Conservation (phyloP, 2,113 vertebrate genomes). For the Clinocottus analis region DNA sequence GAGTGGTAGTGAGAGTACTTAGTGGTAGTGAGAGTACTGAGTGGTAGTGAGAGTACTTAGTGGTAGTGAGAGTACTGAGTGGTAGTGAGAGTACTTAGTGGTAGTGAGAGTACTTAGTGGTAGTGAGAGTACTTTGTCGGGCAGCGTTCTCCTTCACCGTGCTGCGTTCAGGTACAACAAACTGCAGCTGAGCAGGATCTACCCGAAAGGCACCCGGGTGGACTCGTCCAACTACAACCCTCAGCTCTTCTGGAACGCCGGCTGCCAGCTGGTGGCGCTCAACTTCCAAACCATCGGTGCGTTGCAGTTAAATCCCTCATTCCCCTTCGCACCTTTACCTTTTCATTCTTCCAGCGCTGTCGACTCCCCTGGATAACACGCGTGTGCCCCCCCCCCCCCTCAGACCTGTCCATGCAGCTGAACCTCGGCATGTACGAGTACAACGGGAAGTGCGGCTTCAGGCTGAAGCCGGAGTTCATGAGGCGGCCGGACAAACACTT, state of each 20-base stretch:
- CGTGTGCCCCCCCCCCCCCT: conserved; percentile 3
- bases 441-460: conserved; percentile 96
- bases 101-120: neutral
- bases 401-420: conserved; percentile 98
- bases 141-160: conserved; percentile 80
- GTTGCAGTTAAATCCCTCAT: neutral
- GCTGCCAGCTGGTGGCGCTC: conserved; percentile 97
- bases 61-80: neutral
- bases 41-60: too few relatives aligned
- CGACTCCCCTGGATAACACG: neutral
- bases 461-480: conserved; percentile 98
- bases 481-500: conserved; percentile 97
- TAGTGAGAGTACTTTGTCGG: neutral
- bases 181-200: conserved; percentile 96
- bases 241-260: conserved; percentile 98
- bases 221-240: conserved; percentile 99
- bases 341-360: neutral
- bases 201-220: conserved; percentile 97
- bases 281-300: conserved; percentile 98
- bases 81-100: too few relatives aligned
- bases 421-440: conserved; percentile 99
- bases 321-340: neutral
- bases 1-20: too few relatives aligned
- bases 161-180: conserved; percentile 92
- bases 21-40: neutral